phyloP scores from a whole-genome alignment of 2,888 invertebrate genomes.

The Malthinus flaveolus region DNA sequence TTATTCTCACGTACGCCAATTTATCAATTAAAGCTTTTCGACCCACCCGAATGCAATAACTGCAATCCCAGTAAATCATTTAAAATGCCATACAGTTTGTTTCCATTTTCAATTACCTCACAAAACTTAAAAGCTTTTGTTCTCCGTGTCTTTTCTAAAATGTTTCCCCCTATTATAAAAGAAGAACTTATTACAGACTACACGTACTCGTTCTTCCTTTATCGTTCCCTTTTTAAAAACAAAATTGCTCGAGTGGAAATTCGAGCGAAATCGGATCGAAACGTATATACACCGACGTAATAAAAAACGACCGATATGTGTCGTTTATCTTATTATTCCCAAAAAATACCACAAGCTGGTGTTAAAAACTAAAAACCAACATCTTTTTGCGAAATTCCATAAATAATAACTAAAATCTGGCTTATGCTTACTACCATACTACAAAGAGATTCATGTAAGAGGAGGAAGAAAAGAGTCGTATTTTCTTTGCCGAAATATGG shows the following conservation, averaged over 20 bases:
- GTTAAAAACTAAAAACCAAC: background rate
- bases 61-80: constrained; percentile 47
- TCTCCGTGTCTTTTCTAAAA: constrained; percentile 10
- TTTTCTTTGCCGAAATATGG: no score
- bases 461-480: no score
- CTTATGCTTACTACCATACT: no score
- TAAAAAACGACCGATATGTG: no score
- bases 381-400: no score
- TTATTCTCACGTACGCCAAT: constrained; percentile 46
- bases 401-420: no score
- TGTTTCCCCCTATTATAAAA: constrained; percentile 16
- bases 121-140: constrained; percentile 18
- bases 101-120: constrained; percentile 44
- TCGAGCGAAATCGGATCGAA: constrained; percentile 16
- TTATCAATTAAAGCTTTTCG: constrained; percentile 49
- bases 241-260: constrained; percentile 17
- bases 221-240: constrained; percentile 20
- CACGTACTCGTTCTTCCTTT: constrained; percentile 21
- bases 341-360: background rate
- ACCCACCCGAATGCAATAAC: constrained; percentile 46
- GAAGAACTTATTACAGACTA: constrained; percentile 27
- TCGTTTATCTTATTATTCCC: no score
- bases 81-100: constrained; percentile 48
- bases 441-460: no score
- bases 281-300: constrained; percentile 1